These are phyloP conservation scores for Tiliacea aurago DNA, from an alignment of 2,888 invertebrate genomes.

Conservation along the genomic window DNA sequence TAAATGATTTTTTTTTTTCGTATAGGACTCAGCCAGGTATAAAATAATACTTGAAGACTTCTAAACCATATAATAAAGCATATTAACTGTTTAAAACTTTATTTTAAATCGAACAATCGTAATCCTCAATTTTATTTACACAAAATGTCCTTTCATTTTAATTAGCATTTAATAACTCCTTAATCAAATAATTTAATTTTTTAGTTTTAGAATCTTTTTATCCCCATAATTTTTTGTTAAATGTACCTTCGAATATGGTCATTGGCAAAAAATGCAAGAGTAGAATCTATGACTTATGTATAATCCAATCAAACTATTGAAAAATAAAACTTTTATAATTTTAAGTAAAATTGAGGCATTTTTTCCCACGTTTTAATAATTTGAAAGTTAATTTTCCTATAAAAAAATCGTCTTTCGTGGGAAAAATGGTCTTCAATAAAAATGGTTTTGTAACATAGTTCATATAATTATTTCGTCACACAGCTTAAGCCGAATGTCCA, in stretches of 20 bases:
- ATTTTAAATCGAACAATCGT: not conserved
- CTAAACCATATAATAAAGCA: not conserved
- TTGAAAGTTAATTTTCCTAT: not conserved
- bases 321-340: conserved; percentile 36
- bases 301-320: conserved; percentile 40
- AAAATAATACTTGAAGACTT: not conserved
- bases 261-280: conserved; percentile 21
- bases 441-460: conserved; percentile 37
- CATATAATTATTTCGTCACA: conserved; percentile 2
- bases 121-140: conserved; percentile 20
- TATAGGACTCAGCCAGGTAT: too few relatives aligned
- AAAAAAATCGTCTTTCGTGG: not conserved
- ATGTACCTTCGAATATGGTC: not conserved
- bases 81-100: not conserved
- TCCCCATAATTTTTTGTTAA: conserved; percentile 7
- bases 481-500: not conserved
- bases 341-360: conserved; percentile 22
- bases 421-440: conserved; percentile 7
- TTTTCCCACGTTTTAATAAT: not conserved
- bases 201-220: conserved; percentile 26
- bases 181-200: conserved; percentile 45
- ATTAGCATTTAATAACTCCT: conserved; percentile 30
- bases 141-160: not conserved
- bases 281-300: conserved; percentile 41
- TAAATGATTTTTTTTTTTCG: not conserved